Conservation (phyloP, 2,888 invertebrate species). For the Cryptocephalus moraei region DNA sequence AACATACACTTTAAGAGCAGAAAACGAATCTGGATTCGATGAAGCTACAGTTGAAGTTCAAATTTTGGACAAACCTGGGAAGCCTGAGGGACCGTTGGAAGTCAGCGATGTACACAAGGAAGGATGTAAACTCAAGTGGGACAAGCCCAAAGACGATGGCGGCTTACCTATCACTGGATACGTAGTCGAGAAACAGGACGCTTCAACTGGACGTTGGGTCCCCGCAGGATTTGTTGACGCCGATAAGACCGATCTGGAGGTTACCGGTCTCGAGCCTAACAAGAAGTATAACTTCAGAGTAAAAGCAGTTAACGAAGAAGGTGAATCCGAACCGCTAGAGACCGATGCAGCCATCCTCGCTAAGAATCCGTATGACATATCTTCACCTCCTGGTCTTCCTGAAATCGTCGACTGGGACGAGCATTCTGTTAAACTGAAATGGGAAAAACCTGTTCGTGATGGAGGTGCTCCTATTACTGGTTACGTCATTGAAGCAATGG, state of each 20-base stretch:
- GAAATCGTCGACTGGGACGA: constrained; percentile 88
- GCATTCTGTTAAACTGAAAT: constrained; percentile 80
- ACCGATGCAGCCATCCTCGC: constrained; percentile 82
- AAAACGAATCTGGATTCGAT: constrained; percentile 88
- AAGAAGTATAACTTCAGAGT: constrained; percentile 97
- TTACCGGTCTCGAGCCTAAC: constrained; percentile 86
- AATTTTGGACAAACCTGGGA: constrained; percentile 72
- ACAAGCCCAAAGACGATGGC: constrained; percentile 92
- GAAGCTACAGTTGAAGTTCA: constrained; percentile 89
- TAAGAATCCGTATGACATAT: constrained; percentile 93
- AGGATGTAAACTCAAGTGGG: constrained; percentile 89
- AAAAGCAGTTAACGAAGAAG: constrained; percentile 93
- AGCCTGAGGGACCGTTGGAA: constrained; percentile 87
- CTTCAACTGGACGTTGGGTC: constrained; percentile 76
- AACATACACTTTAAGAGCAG: constrained; percentile 81
- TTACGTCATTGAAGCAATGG: constrained; percentile 87
- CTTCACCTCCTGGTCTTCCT: constrained; percentile 81
- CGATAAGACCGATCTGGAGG: constrained; percentile 69
- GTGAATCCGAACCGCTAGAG: constrained; percentile 90
- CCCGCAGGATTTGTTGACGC: constrained; percentile 78
- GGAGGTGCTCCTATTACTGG: constrained; percentile 91
- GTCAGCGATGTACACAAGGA: constrained; percentile 86
- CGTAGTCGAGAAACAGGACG: constrained; percentile 91
- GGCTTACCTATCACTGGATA: constrained; percentile 86
- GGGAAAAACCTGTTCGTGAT: constrained; percentile 83